These are phyloP conservation scores for Xenus cinereus DNA, from an alignment of 2,113 vertebrate genomes.

Conservation along the genomic window DNA sequence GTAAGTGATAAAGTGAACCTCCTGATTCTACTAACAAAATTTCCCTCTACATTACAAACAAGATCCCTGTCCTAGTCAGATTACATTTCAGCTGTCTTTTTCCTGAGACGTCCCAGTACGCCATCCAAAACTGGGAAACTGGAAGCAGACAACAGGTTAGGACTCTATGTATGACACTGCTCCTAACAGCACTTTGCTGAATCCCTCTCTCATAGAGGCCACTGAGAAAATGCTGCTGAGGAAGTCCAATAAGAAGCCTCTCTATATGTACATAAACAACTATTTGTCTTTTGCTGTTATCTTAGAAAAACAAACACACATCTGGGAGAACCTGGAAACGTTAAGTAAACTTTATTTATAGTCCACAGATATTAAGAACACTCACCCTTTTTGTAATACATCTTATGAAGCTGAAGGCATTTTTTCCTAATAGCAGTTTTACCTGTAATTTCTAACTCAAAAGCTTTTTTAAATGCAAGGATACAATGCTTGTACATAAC, in stretches of 20 bases:
- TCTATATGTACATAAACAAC: not conserved
- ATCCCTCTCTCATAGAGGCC: not conserved
- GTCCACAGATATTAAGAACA: not conserved
- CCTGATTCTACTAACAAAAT: not conserved
- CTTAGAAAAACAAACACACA: conserved; percentile 40
- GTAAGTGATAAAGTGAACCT: not conserved
- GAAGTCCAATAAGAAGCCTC: not conserved
- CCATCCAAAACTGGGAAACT: not conserved
- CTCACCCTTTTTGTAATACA: not conserved
- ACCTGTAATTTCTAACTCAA: not conserved
- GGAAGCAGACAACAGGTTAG: not conserved
- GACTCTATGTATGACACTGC: not conserved
- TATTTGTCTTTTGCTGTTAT: not conserved
- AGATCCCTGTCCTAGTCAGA: not conserved
- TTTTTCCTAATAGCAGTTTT: not conserved
- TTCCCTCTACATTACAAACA: not conserved
- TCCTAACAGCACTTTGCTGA: not conserved
- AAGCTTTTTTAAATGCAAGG: not conserved
- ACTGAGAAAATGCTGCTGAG: not conserved
- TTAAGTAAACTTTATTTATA: not conserved
- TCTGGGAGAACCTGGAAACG: conserved; percentile 7
- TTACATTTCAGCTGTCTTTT: not conserved
- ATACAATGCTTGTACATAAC: not conserved
- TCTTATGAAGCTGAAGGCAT: not conserved
- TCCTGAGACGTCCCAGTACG: fast-evolving